phyloP scores from a whole-genome alignment of 2,888 invertebrate species.

The Steinernema carpocapsae region DNA sequence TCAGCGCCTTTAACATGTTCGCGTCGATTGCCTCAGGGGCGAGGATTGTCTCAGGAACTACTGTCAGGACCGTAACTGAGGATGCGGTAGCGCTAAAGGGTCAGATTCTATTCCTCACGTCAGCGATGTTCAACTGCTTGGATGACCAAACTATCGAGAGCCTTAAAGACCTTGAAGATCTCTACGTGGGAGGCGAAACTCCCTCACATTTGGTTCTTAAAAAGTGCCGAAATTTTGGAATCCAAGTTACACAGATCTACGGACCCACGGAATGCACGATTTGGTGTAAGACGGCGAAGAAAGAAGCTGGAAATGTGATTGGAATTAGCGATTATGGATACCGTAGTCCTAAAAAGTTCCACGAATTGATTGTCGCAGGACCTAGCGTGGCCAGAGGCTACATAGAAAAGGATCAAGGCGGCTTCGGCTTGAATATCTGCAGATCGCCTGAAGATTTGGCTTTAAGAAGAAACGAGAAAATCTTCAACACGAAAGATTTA shows the following conservation, averaged over 20 bases:
- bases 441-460: constrained; percentile 31
- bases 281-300: constrained; percentile 49
- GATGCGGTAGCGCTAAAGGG: constrained; percentile 21
- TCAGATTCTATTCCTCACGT: constrained; percentile 52
- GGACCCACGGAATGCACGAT: constrained; percentile 65
- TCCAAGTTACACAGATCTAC: constrained; percentile 56
- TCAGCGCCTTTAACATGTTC: constrained; percentile 61
- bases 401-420: constrained; percentile 25
- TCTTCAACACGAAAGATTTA: constrained; percentile 16
- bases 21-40: constrained; percentile 42
- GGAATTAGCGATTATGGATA: constrained; percentile 46
- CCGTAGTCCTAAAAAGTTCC: constrained; percentile 38
- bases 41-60: not conserved
- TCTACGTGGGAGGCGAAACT: constrained; percentile 60
- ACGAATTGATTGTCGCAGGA: constrained; percentile 30
- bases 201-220: constrained; percentile 44
- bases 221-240: constrained; percentile 29
- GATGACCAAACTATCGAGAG: constrained; percentile 31
- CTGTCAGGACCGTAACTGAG: not conserved
- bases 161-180: constrained; percentile 37
- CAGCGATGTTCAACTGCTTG: constrained; percentile 61
- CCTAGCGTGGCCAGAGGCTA: constrained; percentile 46
- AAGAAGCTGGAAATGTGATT: constrained; percentile 46
- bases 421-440: constrained; percentile 19
- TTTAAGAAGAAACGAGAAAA: not conserved